Conservation (phyloP, 2,113 vertebrate genomes). For the Benitochromis conjunctus region DNA sequence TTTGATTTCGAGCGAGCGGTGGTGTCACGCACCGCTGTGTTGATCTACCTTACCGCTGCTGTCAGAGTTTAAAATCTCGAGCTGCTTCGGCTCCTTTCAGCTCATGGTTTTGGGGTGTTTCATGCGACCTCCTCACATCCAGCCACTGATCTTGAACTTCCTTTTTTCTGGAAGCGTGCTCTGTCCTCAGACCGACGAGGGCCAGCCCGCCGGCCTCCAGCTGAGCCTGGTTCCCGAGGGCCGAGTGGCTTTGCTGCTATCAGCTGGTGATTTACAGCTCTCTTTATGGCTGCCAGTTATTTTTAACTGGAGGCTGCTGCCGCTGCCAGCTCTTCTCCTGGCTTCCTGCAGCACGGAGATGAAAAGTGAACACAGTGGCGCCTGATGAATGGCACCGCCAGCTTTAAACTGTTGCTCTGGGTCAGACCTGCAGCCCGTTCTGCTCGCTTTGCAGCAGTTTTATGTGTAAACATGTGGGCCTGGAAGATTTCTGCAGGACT, state of each 20-base stretch:
- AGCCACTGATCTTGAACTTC: not conserved
- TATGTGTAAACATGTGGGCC: not conserved
- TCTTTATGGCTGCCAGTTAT: constrained; percentile 35
- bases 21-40: not conserved
- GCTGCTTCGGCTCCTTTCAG: not conserved
- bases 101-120: fast-evolving
- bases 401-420: not conserved
- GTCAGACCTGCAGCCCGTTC: not conserved
- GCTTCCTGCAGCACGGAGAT: constrained; percentile 18
- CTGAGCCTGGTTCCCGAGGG: not conserved
- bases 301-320: constrained; percentile 33
- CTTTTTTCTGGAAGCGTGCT: not conserved
- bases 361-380: constrained; percentile 15
- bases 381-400: not conserved
- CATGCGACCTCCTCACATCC: too few relatives aligned
- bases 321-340: not conserved
- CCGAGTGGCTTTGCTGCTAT: not conserved
- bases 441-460: fast-evolving
- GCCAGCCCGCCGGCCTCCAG: not conserved
- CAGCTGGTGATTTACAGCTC: constrained; percentile 8
- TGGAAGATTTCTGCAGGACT: not conserved
- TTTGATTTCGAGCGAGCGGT: not conserved
- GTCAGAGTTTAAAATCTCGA: fast-evolving
- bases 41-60: fast-evolving
- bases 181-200: not conserved